Percentiles rank a stretch among this genome's conserved stretches.
Evolutionary conservation across 2,797 vertebrate genomes (phyloP).

Genomic region (Macropodus opercularis): DNA sequence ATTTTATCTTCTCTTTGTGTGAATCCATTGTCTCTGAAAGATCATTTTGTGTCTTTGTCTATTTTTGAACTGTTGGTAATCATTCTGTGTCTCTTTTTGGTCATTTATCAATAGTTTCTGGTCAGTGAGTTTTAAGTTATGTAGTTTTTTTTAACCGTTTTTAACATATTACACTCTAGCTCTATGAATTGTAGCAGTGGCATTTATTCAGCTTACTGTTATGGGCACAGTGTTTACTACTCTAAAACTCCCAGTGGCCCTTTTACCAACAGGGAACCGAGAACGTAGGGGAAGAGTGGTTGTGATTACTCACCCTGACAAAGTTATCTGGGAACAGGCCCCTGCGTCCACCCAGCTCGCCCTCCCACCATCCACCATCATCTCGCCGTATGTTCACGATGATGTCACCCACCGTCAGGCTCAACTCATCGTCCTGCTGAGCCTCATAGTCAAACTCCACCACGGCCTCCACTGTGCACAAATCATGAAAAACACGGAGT

Average conservation of each 20-base stretch:
- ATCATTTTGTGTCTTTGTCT: too few species aligned
- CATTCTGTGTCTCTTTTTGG: too few species aligned
- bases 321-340: conserved; percentile 99
- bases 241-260: too few species aligned
- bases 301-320: conserved; percentile 91
- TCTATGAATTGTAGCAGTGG: too few species aligned
- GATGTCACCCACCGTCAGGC: conserved; percentile 93
- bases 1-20: too few species aligned
- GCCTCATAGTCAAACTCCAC: conserved; percentile 99
- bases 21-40: too few species aligned
- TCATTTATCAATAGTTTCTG: too few species aligned
- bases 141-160: too few species aligned
- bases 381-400: conserved; percentile 97
- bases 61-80: too few species aligned
- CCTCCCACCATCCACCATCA: conserved; percentile 99
- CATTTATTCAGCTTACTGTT: not conserved
- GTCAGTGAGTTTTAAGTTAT: too few species aligned
- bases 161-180: too few species aligned
- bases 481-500: not conserved
- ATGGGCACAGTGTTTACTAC: too few species aligned
- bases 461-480: conserved; percentile 92
- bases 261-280: not conserved
- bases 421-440: conserved; percentile 99
- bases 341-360: conserved; percentile 95
- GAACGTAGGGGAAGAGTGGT: not conserved